Evolutionary conservation across 2,888 invertebrate species (phyloP), one percentile per base, ranked within the genome.

Genomic region (Brenthis daphne): DNA sequence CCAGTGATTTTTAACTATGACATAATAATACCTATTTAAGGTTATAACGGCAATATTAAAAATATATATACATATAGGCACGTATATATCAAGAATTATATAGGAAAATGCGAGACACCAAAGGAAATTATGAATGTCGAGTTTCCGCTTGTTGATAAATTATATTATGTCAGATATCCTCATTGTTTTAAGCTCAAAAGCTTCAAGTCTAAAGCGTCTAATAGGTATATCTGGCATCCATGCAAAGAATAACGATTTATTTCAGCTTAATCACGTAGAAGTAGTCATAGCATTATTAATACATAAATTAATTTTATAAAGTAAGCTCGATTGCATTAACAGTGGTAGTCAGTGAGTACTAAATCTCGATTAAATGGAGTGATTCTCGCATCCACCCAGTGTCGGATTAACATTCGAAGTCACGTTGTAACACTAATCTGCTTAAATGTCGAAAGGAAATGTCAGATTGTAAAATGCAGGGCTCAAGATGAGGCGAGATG

Each of bases 391-490:
- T 88, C 88, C 87, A 81, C 90, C 85, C 83, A 77, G 84, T 90
- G 92, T 92, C 91, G 85, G 91, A 91, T 92, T 92, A 91, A 87
- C 85, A 89, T 89, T 84, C 86, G 79, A 87, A 87, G 89, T 85
- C 83, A 85, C 86, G 83, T 84, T 85, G 88, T 86, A 91, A 87
- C 89, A 88, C 88, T 92, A 91, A 92, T 92, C 92, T 92, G 88
- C 89, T 92, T 89, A 88, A 90, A 92, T 89, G 92, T 91, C 92
- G 88, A 90, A 88, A 92, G 93, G 92, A 93, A 92, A 93, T 88
- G 93, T 93, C 93, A 88, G 93, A 92, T 93, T 90, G 92, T 88
- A 89, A 89, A 84, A 85, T 86, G 85, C 87, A 89, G 89, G 86
- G 88, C 85, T 80, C 81, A 76, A 83, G 84, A 80, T 82, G 80